Percentiles rank a stretch among this genome's conserved stretches.
Conservation (phyloP, 1,140 invertebrate species). For the Pogonus chalceus region DNA sequence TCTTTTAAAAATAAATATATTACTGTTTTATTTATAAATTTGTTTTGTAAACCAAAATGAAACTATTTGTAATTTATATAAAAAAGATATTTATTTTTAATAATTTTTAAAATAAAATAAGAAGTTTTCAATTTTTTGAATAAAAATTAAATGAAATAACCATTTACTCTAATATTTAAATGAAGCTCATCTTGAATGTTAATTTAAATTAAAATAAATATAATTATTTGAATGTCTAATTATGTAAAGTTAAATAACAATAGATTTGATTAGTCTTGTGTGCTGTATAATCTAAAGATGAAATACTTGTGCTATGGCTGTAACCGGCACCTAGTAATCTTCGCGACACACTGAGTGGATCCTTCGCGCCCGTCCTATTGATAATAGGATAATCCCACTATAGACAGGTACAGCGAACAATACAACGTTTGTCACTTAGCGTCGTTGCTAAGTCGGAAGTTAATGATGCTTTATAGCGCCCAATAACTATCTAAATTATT, state of each 20-base stretch:
- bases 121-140: too few relatives aligned
- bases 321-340: neutral
- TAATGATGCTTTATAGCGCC: neutral
- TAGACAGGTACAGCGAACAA: slow-evolving; percentile 3
- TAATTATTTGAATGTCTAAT: too few relatives aligned
- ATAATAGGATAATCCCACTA: slow-evolving; percentile 3
- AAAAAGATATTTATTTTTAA: too few relatives aligned
- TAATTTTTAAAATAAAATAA: too few relatives aligned
- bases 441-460: neutral
- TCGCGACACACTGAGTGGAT: neutral
- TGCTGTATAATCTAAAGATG: neutral
- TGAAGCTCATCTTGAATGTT: neutral
- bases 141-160: too few relatives aligned
- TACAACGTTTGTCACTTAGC: slow-evolving; percentile 4
- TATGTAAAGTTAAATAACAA: too few relatives aligned
- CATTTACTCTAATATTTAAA: neutral
- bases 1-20: too few relatives aligned
- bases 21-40: too few relatives aligned
- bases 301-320: neutral
- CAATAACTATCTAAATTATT: neutral
- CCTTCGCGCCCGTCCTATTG: neutral
- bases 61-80: too few relatives aligned
- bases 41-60: too few relatives aligned
- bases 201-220: too few relatives aligned
- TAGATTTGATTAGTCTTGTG: neutral